Conservation (phyloP, 2,888 invertebrate genomes). For the Lepidocyrtinus sp. region DNA sequence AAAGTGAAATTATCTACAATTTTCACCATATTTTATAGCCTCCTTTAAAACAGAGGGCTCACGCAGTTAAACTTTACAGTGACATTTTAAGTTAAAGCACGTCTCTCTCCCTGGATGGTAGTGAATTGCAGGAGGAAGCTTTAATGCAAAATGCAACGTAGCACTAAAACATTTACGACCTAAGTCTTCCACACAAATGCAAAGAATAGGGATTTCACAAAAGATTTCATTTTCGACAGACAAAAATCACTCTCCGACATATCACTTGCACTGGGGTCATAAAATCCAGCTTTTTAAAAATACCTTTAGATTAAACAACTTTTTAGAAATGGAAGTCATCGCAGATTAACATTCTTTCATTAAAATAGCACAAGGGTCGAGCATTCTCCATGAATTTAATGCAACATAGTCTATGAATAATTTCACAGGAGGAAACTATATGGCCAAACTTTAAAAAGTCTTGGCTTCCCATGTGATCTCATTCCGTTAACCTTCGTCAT, state of each 20-base stretch:
- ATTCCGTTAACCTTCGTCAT: neutral
- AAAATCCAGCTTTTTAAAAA: slow-evolving; percentile 4
- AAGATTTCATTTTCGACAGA: neutral
- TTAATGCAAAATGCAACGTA: slow-evolving; percentile 8
- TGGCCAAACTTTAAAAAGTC: too few relatives aligned
- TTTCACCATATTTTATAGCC: too few relatives aligned
- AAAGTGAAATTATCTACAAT: too few relatives aligned
- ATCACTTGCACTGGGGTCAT: neutral
- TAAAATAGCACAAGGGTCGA: too few relatives aligned
- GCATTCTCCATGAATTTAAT: too few relatives aligned
- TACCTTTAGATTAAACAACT: too few relatives aligned
- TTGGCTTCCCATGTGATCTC: too few relatives aligned
- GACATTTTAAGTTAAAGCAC: neutral
- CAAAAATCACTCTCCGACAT: neutral
- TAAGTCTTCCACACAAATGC: neutral
- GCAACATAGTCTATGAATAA: too few relatives aligned
- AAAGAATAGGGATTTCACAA: neutral
- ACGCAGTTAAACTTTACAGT: neutral
- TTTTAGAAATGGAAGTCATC: too few relatives aligned
- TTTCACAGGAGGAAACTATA: too few relatives aligned
- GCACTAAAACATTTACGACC: slow-evolving; percentile 12
- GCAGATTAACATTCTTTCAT: too few relatives aligned
- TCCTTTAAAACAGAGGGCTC: too few relatives aligned
- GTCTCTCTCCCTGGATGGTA: neutral
- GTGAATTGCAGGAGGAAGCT: neutral